Conservation (phyloP, 2,888 invertebrate genomes). For the Dioctria linearis region DNA sequence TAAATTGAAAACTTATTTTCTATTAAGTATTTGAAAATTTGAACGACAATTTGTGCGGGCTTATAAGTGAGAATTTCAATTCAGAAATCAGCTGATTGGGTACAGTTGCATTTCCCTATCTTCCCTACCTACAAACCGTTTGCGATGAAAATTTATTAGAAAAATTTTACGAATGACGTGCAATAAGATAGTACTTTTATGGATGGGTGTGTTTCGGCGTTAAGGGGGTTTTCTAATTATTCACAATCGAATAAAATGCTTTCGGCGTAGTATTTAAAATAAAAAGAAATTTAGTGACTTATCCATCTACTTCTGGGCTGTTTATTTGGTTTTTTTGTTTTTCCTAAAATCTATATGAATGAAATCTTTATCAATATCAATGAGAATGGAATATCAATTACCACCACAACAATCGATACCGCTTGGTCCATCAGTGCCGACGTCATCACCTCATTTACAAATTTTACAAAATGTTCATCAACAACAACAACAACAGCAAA, state of each 20-base stretch:
- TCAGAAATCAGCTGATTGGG: constrained; percentile 46
- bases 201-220: constrained; percentile 27
- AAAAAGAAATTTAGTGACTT: neutral
- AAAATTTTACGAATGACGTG: constrained; percentile 20
- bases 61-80: constrained; percentile 22
- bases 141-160: constrained; percentile 15
- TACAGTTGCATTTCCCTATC: neutral
- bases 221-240: neutral
- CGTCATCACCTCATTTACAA: constrained; percentile 63
- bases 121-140: neutral
- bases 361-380: constrained; percentile 61
- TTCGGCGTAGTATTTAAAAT: neutral
- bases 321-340: neutral
- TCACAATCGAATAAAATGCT: neutral
- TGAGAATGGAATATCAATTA: constrained; percentile 71
- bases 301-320: neutral
- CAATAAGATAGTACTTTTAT: constrained; percentile 28
- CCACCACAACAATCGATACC: constrained; percentile 69
- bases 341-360: constrained; percentile 57
- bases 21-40: constrained; percentile 50
- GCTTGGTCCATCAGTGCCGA: constrained; percentile 62
- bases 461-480: constrained; percentile 65
- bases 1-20: constrained; percentile 2
- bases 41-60: constrained; percentile 23
- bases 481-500: constrained; percentile 66